Percentiles rank a stretch among this genome's conserved stretches.
phyloP scores from a whole-genome alignment of 2,888 invertebrate species.

The Troglohyphantes excavatus region DNA sequence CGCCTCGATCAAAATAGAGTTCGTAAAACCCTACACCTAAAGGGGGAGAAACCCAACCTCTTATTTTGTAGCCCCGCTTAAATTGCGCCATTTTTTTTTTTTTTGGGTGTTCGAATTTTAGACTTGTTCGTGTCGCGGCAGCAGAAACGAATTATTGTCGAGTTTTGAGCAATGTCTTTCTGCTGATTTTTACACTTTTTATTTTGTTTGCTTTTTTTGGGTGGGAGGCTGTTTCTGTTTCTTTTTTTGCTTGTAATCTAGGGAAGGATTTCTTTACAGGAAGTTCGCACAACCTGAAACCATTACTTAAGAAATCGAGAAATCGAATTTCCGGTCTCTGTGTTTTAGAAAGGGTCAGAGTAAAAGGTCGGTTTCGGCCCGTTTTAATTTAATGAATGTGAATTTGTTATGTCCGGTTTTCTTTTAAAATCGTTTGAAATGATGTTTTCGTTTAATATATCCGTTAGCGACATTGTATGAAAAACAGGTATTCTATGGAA shows the following conservation, averaged over 20 bases:
- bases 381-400: neutral
- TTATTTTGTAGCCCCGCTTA: conserved; percentile 55
- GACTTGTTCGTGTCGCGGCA: conserved; percentile 6
- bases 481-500: no score
- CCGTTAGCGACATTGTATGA: no score
- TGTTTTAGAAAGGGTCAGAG: neutral
- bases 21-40: conserved; percentile 14
- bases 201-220: conserved; percentile 6
- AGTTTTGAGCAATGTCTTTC: conserved; percentile 43
- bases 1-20: conserved; percentile 41
- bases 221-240: neutral
- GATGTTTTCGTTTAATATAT: no score
- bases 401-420: no score
- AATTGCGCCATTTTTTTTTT: conserved; percentile 38
- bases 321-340: conserved; percentile 71
- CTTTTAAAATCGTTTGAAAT: no score
- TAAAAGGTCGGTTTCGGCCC: neutral
- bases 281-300: conserved; percentile 64
- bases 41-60: conserved; percentile 51
- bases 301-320: conserved; percentile 58
- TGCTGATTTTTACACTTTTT: conserved; percentile 24
- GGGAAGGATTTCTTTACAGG: conserved; percentile 54
- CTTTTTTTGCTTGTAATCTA: conserved; percentile 39
- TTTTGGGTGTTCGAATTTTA: neutral
- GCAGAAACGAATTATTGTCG: conserved; percentile 33